Conservation (phyloP, 2,888 invertebrate species). For the Silvanus unidentatus region DNA sequence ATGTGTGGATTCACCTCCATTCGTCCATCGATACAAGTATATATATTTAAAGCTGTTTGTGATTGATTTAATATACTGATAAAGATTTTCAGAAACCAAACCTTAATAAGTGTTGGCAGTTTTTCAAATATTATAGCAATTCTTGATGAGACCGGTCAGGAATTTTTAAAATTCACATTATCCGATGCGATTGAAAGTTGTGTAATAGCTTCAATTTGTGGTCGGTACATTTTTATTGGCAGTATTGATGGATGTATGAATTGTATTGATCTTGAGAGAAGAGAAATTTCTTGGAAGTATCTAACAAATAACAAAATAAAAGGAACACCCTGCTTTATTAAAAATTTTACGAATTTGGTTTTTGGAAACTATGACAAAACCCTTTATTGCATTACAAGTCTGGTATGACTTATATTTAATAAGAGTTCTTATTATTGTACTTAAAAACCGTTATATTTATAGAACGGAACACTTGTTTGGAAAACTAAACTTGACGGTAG, state of each 20-base stretch:
- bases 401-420: not conserved
- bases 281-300: slow-evolving; percentile 57
- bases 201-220: slow-evolving; percentile 44
- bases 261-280: slow-evolving; percentile 53
- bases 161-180: slow-evolving; percentile 49
- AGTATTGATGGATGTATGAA: slow-evolving; percentile 72
- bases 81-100: slow-evolving; percentile 19
- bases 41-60: slow-evolving; percentile 23
- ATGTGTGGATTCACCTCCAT: slow-evolving; percentile 78
- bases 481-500: slow-evolving; percentile 44
- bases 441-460: no score
- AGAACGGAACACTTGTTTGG: slow-evolving; percentile 49
- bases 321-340: slow-evolving; percentile 51
- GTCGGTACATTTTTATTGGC: slow-evolving; percentile 59
- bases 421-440: no score
- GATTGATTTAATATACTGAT: not conserved
- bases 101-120: slow-evolving; percentile 56
- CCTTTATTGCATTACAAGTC: slow-evolving; percentile 52
- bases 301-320: slow-evolving; percentile 60
- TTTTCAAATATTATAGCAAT: slow-evolving; percentile 69
- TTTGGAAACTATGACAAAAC: slow-evolving; percentile 68
- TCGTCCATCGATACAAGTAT: slow-evolving; percentile 50
- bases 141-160: slow-evolving; percentile 51
- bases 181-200: slow-evolving; percentile 66
- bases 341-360: slow-evolving; percentile 46